Evolutionary conservation across 2,113 vertebrate species (phyloP), one percentile per base, ranked within the genome.

Genomic region (Prochilodus magdalenae): DNA sequence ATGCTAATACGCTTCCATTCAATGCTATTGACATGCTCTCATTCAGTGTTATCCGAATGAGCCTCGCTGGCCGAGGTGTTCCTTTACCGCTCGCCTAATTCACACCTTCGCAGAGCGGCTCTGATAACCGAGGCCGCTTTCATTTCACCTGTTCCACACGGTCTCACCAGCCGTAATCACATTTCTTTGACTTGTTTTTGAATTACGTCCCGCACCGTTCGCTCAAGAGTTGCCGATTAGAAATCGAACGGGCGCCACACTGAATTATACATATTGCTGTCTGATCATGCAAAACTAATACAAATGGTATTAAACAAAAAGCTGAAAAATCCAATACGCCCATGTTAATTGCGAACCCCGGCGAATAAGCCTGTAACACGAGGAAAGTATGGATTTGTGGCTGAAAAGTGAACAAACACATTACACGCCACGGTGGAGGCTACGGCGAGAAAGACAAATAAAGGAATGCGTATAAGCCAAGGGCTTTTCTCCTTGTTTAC

Each of bases 341-440:
- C 1, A 16, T 51, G 49, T 18, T 77, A n/a, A 33, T n/a, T 66
- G 13, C 22, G 26, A 24, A 53, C 29, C 47, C 27, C 1, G 40
- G 10, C 11, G 22, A 33, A 20, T 77, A 49, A 29, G 20, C 16
- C 20, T 59, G 6, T 18, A 75, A 57, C 53, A 40, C 0, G 13
- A 51, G 13, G 51, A 24, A 11, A 40, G 15, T 76, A 76, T 49
- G 74, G 57, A 63, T 76, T 49, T 63, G 59, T 15, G 16, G 57
- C 73, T 29, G 26, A 44, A 51, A 76, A 44, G 24, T 66, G 40
- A 77, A 66, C 36, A 65, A 65, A 33, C 18, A 66, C 20, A 66
- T 51, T 49, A 51, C 40, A 77, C 6, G 24, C 59, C 59, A 63
- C 60, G 29, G 60, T 63, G 60, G 24, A 63, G 15, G 14, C 8